Base-by-base conservation (phyloP, 2,797 vertebrate genomes). In the Gobionotothen gibberifrons region DNA sequence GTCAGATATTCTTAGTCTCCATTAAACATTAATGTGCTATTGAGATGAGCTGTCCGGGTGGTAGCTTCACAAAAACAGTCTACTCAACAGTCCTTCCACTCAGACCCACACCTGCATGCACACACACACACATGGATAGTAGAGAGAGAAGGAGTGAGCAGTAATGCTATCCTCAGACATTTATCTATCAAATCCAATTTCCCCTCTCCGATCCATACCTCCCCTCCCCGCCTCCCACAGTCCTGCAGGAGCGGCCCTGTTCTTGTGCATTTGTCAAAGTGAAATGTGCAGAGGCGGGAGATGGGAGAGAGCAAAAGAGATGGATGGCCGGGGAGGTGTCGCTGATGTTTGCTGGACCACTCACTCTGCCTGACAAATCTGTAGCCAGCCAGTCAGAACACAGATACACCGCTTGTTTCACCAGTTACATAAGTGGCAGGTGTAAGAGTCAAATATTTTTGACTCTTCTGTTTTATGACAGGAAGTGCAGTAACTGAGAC, bases 191-290 rank as follows among this genome's bases (percentile, higher is more conserved):
- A 90, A 91, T 91, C 79, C 86, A 90, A 89, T 85, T 76, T 78
- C 78, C 82, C 61, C 68, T 26, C 70, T 16, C 62, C 53, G 8
- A 91, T 91, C 85, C 81, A 90, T 92, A 88, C 86, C 83, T 78
- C 79, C 78, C 51, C 76, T 84, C 83, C 72, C 83, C 10, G 74
- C 84, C 90, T 87, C 85, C 81, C 77, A 61, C 77, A 79, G 81
- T 85, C 79, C 83, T 89, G 77, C 89, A 89, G 84, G 83, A 92
- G 86, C 72, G 44, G 86, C 85, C 85, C 91, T 82, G 88, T 83
- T 93, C 85, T 85, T 84, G 87, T 90, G 79, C 88, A 93, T 95
- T 93, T 93, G 91, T 94, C 93, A 94, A 87, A 90, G 91, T 88
- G 90, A 94, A 88, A 84, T 77, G 76, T 89, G 76, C 84, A 87